Conservation (phyloP, 2,113 vertebrate species). For the Anas platyrhynchos region DNA sequence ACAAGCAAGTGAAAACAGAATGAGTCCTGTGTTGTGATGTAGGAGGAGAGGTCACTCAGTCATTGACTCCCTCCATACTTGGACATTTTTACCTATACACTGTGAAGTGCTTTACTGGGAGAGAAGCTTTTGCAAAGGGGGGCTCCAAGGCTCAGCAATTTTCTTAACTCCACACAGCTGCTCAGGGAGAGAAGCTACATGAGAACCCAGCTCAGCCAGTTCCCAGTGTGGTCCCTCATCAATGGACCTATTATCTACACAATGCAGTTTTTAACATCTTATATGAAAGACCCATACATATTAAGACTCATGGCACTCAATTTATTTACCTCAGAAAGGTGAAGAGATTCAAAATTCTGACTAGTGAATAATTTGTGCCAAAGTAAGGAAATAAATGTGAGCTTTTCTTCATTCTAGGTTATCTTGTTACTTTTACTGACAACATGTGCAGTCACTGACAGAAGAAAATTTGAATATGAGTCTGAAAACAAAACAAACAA, state of each 20-base stretch:
- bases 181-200: not conserved
- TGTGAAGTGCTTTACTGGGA: not conserved
- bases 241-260: slow-evolving; percentile 40
- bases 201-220: not conserved
- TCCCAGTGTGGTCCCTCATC: not conserved
- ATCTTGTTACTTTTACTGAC: slow-evolving; percentile 31
- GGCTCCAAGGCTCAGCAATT: not conserved
- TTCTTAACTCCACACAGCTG: not conserved
- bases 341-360: slow-evolving; percentile 52
- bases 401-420: slow-evolving; percentile 27
- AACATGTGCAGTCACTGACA: not conserved
- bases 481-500: not conserved
- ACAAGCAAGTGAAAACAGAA: not conserved
- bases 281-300: slow-evolving; percentile 42
- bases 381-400: slow-evolving; percentile 31
- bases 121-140: not conserved
- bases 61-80: fast-evolving
- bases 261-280: slow-evolving; percentile 51
- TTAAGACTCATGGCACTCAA: not conserved
- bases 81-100: not conserved
- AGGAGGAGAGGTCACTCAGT: not conserved
- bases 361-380: slow-evolving; percentile 35
- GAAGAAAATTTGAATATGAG: not conserved
- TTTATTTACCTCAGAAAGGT: slow-evolving; percentile 60
- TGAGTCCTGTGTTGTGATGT: not conserved